These are phyloP conservation scores for Girardinus metallicus DNA, from an alignment of 2,797 vertebrate genomes.

Conservation along the genomic window DNA sequence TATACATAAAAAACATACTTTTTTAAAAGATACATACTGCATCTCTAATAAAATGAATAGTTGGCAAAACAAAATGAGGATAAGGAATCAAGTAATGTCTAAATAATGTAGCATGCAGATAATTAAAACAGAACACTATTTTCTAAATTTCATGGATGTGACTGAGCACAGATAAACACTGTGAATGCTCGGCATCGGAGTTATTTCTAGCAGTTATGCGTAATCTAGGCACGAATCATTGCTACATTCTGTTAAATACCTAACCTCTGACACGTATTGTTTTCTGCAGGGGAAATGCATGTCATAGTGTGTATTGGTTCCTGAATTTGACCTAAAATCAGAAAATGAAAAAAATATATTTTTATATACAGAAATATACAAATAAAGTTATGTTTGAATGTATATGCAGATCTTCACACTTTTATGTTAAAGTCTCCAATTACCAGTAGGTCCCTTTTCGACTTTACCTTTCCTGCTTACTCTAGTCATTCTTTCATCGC, in stretches of 20 bases:
- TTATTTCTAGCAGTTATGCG: background rate
- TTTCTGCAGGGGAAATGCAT: background rate
- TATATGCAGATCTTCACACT: background rate
- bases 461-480: background rate
- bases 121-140: background rate
- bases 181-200: background rate
- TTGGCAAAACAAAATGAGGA: background rate
- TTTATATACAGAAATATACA: background rate
- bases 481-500: background rate
- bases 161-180: background rate
- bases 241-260: background rate
- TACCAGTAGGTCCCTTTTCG: background rate
- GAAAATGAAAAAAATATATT: too few species aligned
- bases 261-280: background rate
- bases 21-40: too few species aligned
- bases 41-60: conserved; percentile 27
- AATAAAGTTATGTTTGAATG: background rate
- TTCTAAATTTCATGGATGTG: conserved; percentile 26
- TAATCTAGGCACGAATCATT: background rate
- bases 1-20: too few species aligned
- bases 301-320: background rate
- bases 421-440: background rate
- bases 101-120: background rate
- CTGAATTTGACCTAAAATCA: background rate
- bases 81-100: background rate